These are phyloP conservation scores for Drosophila serrata DNA, from an alignment of 1,140 invertebrate species.

Conservation along the genomic window DNA sequence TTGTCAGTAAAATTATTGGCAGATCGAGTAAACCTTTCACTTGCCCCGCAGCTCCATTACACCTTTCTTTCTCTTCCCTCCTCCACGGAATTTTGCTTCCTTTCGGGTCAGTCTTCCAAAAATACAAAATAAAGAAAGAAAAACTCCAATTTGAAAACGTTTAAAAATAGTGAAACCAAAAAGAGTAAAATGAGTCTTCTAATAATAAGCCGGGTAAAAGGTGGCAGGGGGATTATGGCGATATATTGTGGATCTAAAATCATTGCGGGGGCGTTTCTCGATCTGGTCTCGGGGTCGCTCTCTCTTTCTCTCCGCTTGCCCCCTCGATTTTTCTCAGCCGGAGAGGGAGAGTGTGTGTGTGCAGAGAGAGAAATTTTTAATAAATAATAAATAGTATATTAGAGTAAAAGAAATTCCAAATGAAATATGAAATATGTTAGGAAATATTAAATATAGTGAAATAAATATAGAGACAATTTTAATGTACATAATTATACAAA, in stretches of 20 bases:
- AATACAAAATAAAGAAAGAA: not conserved
- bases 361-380: not conserved
- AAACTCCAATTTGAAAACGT: slow-evolving; percentile 45
- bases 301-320: slow-evolving; percentile 7
- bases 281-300: slow-evolving; percentile 34
- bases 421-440: too few species aligned
- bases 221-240: slow-evolving; percentile 1
- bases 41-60: slow-evolving; percentile 41
- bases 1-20: slow-evolving; percentile 10
- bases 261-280: slow-evolving; percentile 72
- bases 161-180: slow-evolving; percentile 54
- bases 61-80: too few species aligned
- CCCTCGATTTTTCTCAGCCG: slow-evolving; percentile 9
- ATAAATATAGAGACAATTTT: too few species aligned
- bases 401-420: too few species aligned
- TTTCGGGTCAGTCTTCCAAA: slow-evolving; percentile 7
- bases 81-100: not conserved
- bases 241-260: slow-evolving; percentile 29
- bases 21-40: slow-evolving; percentile 50
- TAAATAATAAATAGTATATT: not conserved
- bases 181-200: slow-evolving; percentile 21
- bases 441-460: too few species aligned
- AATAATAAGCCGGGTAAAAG: slow-evolving; percentile 34
- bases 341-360: not conserved
- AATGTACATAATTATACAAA: too few species aligned